Evolutionary conservation across 2,113 vertebrate genomes (phyloP), one percentile per base, ranked within the genome.

Genomic region (Melanerpes formicivorus): DNA sequence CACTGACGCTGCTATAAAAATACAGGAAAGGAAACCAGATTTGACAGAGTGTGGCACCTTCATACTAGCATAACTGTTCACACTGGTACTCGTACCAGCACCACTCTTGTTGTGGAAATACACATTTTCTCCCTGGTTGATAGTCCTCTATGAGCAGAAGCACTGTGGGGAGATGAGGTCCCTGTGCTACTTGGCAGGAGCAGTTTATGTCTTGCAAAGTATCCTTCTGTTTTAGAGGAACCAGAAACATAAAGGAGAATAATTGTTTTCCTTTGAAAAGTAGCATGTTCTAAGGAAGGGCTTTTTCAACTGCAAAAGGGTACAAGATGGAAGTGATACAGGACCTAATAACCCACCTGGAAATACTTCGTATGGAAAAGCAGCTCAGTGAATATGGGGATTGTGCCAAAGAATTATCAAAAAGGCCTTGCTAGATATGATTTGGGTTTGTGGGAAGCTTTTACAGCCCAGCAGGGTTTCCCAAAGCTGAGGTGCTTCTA

Each of bases 381-480:
- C 80, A 78, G 76, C 67, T 87, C 42, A 88, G 46, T 3, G 1
- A 90, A 25, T 90, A 93, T 78, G 69, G 82, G 85, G 90, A 88
- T 44, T 77, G 50, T 90, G 95, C 95, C 95, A 95, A 90, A 83
- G 76, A 94, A 96, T 95, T 93, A 93, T 88, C 95, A 93, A 60
- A 44, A 76, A 88, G 90, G 82, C 82, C 65, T 90, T 75, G 65
- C 70, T 95, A 90, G 93, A 96, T 93, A 73, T 79, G 81, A 91
- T 96, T 95, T 78, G 88, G 54, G 73, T 93, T 95, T 95, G 95
- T 65, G 93, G 89, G 95, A 85, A 95, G 88, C 62, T 94, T 95
- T 95, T 91, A 95, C 73, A 95, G 73, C 93, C 82, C 90, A 95
- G 88, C 90, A 95, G 90, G 94, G 94, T 91, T 95, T 95, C 95